A percentile compares a stretch with the other conserved stretches of the same genome.
Conservation (phyloP, 2,113 vertebrate genomes). For the Neogobius melanostomus region DNA sequence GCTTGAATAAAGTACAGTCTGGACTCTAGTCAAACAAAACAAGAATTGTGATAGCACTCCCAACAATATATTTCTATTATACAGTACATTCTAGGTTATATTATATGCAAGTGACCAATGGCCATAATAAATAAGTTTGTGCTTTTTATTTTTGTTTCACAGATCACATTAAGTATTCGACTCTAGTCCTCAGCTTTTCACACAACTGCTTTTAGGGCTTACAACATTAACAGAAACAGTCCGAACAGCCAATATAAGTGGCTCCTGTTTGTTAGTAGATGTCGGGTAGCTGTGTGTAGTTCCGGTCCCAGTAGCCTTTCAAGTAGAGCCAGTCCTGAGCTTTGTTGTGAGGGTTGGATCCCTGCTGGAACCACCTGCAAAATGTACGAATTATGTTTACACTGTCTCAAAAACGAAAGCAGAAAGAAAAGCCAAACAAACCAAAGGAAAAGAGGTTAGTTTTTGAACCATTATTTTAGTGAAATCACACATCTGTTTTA, state of each 20-base stretch:
- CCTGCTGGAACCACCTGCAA: constrained; percentile 94
- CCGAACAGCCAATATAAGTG: constrained; percentile 9
- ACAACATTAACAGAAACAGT: constrained; percentile 6
- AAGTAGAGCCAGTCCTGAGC: constrained; percentile 94
- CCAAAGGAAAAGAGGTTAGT: neutral
- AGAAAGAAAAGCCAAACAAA: neutral
- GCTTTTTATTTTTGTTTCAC: constrained; percentile 54
- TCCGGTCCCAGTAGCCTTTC: constrained; percentile 96
- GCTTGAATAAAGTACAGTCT: constrained; percentile 21
- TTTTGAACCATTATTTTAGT: neutral
- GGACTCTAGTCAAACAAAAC: constrained; percentile 22
- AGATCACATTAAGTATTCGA: constrained; percentile 15
- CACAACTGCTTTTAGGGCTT: constrained; percentile 1
- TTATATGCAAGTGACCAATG: constrained; percentile 18
- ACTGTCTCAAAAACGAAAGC: neutral
- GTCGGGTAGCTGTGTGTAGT: constrained; percentile 88
- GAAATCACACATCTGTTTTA: constrained; percentile 27
- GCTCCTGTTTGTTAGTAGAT: constrained; percentile 85
- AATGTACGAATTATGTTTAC: constrained; percentile 11
- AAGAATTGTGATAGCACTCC: constrained; percentile 38
- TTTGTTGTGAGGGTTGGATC: constrained; percentile 89
- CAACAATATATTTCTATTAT: constrained; percentile 29
- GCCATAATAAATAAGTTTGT: constrained; percentile 53
- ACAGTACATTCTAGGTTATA: constrained; percentile 52
- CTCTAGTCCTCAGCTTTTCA: neutral